These are phyloP conservation scores for Camptogramma bilineatum DNA, from an alignment of 2,888 invertebrate species.

Conservation along the genomic window DNA sequence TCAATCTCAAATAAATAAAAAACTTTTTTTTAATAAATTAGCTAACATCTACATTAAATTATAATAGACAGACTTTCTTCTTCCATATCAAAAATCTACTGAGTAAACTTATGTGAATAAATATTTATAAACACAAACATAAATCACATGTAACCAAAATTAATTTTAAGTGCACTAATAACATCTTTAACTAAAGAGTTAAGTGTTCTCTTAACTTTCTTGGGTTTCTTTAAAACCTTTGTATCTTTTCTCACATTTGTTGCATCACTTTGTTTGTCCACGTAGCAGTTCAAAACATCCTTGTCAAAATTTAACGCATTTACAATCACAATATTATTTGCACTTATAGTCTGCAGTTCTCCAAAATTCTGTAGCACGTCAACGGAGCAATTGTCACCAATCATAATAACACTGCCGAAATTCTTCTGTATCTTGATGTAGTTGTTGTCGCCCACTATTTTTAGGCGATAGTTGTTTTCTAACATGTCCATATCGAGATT, in stretches of 20 bases:
- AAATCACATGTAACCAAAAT: background rate
- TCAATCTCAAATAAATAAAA: no score
- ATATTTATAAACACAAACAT: background rate
- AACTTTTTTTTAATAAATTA: no score
- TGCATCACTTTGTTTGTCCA: background rate
- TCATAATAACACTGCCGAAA: slow-evolving; percentile 53
- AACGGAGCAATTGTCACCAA: slow-evolving; percentile 54
- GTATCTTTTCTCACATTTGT: background rate
- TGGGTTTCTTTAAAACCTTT: background rate
- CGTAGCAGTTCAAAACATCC: background rate
- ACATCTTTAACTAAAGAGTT: slow-evolving; percentile 14
- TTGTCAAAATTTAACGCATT: slow-evolving; percentile 8
- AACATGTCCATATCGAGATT: slow-evolving; percentile 57
- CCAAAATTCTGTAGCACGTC: slow-evolving; percentile 56
- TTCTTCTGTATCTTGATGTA: slow-evolving; percentile 56
- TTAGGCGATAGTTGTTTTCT: slow-evolving; percentile 53
- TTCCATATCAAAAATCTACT: no score
- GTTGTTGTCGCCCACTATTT: slow-evolving; percentile 59
- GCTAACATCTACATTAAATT: no score
- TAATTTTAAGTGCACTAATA: slow-evolving; percentile 8
- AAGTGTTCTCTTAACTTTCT: background rate
- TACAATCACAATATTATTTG: slow-evolving; percentile 35
- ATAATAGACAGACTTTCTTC: no score
- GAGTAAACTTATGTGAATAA: background rate
- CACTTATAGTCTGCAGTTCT: slow-evolving; percentile 49